Base-by-base conservation (phyloP, 2,888 invertebrate species). In the Agriopis aurantiaria region DNA sequence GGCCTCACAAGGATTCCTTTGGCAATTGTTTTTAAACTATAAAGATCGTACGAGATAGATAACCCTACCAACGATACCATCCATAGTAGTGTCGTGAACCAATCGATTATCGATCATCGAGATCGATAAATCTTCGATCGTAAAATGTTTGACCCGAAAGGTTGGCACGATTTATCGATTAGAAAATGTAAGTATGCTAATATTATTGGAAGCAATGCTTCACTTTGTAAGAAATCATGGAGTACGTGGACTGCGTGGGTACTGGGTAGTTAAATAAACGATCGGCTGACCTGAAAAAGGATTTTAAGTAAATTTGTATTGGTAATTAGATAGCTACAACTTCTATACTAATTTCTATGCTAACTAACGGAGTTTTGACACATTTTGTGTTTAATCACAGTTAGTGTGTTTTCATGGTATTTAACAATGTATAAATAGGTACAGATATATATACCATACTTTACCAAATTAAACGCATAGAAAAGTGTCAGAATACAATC, bases 41-140 rank as follows among this genome's bases (percentile, higher is more conserved):
- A 89, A 89, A 91, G 92, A 93, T 92, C 85, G 81, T 79, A 80
- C 77, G 73, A 82, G 92, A 93, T 93, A 82, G 92, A 93, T 93
- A 93, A 91, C 89, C 89, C 85, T 83, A 67, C 65, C 57, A 40
- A 53, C 55, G 64, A 8, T 55, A 67, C 80, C 83, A 75, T 78
- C 75, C 33, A 33, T 78, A 78, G 78, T 90, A 91, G 92, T 88
- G 91, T 84, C 82, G 87, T 80, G 82, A 81, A 81, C 75, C 77
- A 82, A 82, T 82, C 82, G 81, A 82, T 82, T 85, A 87, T 87
- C 88, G 84, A 85, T 84, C 83, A 86, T 86, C 84, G 77, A 76
- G 82, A 86, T 90, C 88, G 92, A 92, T 90, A 88, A 82, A 86
- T 86, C 80, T 82, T 81, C 80, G 80, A 80, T 80, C 78, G 76